Percentiles rank a stretch among this genome's conserved stretches.
Evolutionary conservation across 1,140 invertebrate genomes (phyloP).

Genomic region (Brachionus plicatilis): DNA sequence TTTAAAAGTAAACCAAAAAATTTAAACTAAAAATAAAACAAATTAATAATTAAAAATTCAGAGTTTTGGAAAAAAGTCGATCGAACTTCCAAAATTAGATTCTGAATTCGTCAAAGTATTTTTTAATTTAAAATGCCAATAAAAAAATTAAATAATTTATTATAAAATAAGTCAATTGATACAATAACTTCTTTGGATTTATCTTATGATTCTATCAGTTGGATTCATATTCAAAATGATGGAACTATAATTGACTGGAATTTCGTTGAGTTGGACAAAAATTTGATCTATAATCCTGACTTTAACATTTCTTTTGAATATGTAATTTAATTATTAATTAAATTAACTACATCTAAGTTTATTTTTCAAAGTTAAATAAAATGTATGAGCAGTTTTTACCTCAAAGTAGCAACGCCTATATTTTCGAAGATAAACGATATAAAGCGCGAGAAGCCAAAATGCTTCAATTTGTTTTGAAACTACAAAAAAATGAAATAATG

Average conservation of each 20-base stretch:
- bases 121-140: neutral
- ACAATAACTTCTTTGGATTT: constrained; percentile 6
- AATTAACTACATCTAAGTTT: neutral
- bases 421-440: constrained; percentile 11
- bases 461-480: neutral
- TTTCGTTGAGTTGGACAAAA: neutral
- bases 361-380: neutral
- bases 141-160: neutral
- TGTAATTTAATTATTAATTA: neutral
- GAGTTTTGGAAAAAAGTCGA: neutral
- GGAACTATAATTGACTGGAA: constrained; percentile 23
- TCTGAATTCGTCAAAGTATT: constrained; percentile 8
- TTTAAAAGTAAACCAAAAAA: neutral
- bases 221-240: constrained; percentile 9
- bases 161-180: neutral
- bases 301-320: constrained; percentile 12
- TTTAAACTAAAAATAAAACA: neutral
- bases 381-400: neutral
- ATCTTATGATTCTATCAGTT: neutral
- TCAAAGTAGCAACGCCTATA: neutral
- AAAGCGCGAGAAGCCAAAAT: constrained; percentile 16
- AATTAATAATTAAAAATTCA: neutral
- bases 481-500: constrained; percentile 15
- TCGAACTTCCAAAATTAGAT: constrained; percentile 23
- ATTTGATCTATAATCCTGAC: neutral